Evolutionary conservation across 2,113 vertebrate genomes (phyloP).

Genomic region (Lontra canadensis): DNA sequence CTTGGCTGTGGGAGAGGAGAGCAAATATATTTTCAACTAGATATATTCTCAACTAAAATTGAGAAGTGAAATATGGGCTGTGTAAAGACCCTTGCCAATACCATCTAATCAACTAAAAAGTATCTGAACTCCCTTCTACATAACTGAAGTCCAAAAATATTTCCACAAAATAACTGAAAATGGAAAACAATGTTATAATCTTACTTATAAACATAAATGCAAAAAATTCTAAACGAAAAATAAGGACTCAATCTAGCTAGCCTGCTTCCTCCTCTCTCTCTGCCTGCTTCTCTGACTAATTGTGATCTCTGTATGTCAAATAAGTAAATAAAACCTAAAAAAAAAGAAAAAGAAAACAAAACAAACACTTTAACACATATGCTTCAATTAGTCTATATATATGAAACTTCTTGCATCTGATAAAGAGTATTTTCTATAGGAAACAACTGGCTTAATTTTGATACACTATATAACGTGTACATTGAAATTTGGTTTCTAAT

Average conservation of each 20-base stretch:
- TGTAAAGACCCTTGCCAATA: neutral
- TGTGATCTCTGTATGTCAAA: no score
- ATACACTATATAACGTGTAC: neutral
- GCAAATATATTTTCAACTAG: neutral
- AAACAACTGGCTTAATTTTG: neutral
- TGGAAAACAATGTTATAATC: neutral
- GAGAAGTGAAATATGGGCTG: neutral
- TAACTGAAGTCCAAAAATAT: neutral
- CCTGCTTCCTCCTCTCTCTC: no score
- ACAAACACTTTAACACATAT: neutral
- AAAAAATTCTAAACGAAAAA: neutral
- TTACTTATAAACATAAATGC: neutral
- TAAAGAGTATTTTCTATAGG: neutral
- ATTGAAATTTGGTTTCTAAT: neutral
- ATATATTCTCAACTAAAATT: neutral
- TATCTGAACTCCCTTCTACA: neutral
- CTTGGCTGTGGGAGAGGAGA: neutral
- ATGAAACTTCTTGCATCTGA: neutral
- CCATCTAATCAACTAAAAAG: neutral
- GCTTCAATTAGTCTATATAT: neutral
- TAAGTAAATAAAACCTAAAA: no score
- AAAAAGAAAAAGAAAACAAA: no score
- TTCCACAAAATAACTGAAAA: neutral
- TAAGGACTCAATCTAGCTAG: neutral
- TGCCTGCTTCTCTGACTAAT: no score